Conservation (phyloP, 2,113 vertebrate genomes). For the Aythya baeri region DNA sequence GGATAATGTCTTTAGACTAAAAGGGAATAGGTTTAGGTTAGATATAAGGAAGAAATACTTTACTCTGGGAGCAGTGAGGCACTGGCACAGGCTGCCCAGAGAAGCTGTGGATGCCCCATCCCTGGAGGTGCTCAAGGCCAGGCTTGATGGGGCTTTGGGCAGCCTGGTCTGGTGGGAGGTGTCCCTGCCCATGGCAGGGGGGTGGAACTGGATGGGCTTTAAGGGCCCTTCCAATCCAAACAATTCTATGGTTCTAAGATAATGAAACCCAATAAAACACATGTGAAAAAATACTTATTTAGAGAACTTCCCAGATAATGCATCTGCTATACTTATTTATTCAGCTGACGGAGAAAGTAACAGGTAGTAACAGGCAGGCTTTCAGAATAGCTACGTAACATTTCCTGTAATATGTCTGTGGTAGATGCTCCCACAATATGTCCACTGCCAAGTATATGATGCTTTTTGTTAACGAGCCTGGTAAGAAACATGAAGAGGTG, state of each 20-base stretch:
- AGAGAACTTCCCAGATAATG: conserved; percentile 3
- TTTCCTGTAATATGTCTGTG: not conserved
- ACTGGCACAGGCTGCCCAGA: not conserved
- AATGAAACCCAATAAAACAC: not conserved
- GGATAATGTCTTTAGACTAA: not conserved
- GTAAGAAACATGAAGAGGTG: not conserved
- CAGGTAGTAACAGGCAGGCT: not conserved
- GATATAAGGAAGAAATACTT: not conserved
- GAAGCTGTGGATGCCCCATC: not conserved
- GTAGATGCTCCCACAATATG: not conserved
- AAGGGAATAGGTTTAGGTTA: not conserved
- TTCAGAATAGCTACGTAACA: not conserved
- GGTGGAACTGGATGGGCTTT: not conserved
- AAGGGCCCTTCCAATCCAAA: not conserved
- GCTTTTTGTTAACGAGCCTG: not conserved
- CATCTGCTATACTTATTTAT: conserved; percentile 27
- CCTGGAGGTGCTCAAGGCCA: not conserved
- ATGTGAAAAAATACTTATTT: not conserved
- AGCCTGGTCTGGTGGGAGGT: not conserved
- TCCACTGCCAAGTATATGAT: not conserved
- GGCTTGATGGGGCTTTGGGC: not conserved
- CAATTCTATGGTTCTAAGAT: not conserved
- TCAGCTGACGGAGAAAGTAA: not conserved
- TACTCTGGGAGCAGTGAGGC: not conserved
- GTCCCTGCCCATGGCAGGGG: not conserved